Evolutionary conservation across 2,888 invertebrate genomes (phyloP), one percentile per base, ranked within the genome.

Genomic region (Alloscopus bannaensis): DNA sequence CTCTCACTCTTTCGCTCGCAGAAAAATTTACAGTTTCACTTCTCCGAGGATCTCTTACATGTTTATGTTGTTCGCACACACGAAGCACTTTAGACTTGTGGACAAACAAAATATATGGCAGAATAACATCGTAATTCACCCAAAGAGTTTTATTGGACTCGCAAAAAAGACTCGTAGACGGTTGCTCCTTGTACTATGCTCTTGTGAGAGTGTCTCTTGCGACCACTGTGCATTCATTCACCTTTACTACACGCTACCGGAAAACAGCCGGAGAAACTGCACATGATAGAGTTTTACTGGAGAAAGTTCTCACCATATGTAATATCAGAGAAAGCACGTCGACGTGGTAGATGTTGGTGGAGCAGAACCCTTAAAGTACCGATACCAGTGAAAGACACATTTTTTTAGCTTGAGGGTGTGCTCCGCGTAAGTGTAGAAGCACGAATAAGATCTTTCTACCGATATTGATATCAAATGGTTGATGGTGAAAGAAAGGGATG

Each of bases 51-150:
- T 60, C 28, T 59, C 45, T 59, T 45, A 42, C 40, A 26, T 72
- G 28, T 73, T 55, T 66, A 75, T 66, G 75, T 66, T 59, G 75
- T 66, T 66, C 75, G 59, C 75, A n/a, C 60, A 66, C 75, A n/a
- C 60, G 52, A 55, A 73, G 55, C 72, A 73, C 72, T 64, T n/a
- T 73, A 73, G 55, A 65, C 65, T 72, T 73, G 72, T 73, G 72
- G 72, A 73, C 72, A 73, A 64, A 65, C 66, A 75, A 75, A 73
- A 75, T 75, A 66, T 65, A 66, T 59, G 66, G 65, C 57, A 47
- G 60, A 75, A 75, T 66, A 75, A 66, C 66, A 59, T 66, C 75
- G 75, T 75, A 75, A 75, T 50, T 75, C 75, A 75, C 75, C 59
- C 65, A 36, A 59, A 75, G 75, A 75, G 66, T 75, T 75, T 75